Conservation (phyloP, 2,113 vertebrate genomes). For the Colaptes auratus region DNA sequence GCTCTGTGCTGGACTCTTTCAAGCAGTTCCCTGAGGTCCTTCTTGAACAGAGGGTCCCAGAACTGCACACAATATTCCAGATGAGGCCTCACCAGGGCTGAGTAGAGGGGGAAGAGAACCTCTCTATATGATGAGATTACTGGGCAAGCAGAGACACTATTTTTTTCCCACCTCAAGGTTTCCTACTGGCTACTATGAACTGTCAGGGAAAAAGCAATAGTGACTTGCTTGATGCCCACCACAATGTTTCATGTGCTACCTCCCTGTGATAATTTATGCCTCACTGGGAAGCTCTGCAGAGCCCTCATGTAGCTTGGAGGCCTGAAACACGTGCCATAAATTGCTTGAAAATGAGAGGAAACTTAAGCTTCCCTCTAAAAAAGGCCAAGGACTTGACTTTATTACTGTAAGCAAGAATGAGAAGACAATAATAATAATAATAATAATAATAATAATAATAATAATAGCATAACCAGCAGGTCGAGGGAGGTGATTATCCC, state of each 20-base stretch:
- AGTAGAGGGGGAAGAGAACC: no score
- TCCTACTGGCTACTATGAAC: neutral
- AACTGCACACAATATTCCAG: no score
- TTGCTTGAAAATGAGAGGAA: constrained; percentile 49
- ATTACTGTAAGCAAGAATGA: constrained; percentile 58
- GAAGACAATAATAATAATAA: neutral
- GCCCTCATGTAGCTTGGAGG: neutral
- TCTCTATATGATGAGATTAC: neutral
- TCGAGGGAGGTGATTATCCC: no score
- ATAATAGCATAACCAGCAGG: neutral
- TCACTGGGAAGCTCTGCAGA: neutral
- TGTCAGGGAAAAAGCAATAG: neutral
- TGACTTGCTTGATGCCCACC: neutral
- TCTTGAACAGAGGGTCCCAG: no score
- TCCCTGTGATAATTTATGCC: neutral
- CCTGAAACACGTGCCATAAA: constrained; percentile 21
- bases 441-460: constrained; percentile 10
- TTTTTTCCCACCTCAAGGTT: neutral
- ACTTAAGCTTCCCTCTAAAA: constrained; percentile 22
- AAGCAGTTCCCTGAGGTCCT: no score
- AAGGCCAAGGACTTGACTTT: constrained; percentile 48
- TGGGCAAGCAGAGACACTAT: neutral
- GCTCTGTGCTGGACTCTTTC: no score
- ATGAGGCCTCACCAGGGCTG: no score
- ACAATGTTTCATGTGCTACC: neutral